These are phyloP conservation scores for Sphenopsis melanotis DNA, from an alignment of 2,797 vertebrate species.

Conservation along the genomic window DNA sequence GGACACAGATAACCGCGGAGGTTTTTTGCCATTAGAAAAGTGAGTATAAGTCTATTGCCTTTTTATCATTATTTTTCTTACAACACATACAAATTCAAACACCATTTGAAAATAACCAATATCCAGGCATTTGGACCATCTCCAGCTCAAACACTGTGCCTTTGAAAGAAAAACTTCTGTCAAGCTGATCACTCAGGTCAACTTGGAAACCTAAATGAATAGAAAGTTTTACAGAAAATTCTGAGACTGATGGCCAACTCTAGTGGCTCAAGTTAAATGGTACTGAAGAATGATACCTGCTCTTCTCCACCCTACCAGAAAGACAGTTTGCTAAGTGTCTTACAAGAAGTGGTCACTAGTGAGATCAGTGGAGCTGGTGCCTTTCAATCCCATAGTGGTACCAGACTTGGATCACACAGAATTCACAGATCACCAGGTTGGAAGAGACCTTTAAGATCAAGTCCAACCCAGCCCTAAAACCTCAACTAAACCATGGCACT, in stretches of 20 bases:
- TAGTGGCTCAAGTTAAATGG: not conserved
- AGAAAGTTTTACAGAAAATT: not conserved
- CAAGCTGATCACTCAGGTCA: not conserved
- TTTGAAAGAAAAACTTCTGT: not conserved
- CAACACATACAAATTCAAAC: not conserved
- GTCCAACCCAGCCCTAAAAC: not conserved
- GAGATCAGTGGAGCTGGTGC: not conserved
- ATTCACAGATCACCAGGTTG: not conserved
- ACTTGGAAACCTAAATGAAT: not conserved
- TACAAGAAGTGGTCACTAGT: not conserved
- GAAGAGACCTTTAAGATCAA: not conserved
- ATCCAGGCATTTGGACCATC: not conserved
- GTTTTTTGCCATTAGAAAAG: not conserved
- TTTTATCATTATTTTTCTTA: not conserved
- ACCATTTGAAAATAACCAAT: not conserved
- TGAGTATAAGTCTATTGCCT: not conserved
- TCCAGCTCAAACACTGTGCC: not conserved
- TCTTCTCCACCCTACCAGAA: not conserved
- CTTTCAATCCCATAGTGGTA: not conserved
- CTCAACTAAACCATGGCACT: not conserved
- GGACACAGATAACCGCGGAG: not conserved
- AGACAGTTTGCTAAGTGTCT: not conserved
- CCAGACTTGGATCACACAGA: not conserved
- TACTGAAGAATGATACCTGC: not conserved
- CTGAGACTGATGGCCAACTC: not conserved